Base-by-base conservation (phyloP, 2,888 invertebrate genomes). In the Xestia sexstrigata region DNA sequence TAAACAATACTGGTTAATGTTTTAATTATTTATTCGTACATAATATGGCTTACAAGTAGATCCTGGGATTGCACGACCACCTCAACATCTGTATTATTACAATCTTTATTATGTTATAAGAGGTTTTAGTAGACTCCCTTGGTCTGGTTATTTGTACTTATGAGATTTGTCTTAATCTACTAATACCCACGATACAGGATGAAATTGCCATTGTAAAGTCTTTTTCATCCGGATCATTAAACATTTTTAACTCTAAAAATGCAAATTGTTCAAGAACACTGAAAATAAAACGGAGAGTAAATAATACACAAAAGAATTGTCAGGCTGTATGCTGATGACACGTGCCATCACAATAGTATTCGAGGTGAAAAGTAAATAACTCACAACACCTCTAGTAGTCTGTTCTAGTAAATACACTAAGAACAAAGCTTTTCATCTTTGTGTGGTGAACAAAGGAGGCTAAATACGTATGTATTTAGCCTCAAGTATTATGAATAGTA, bases 371-470 rank as follows among this genome's bases (percentile, higher is more conserved):
- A 52, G 17, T 58, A 52, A 81, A 77, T 70, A 63, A 47, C 49
- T 68, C 42, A 7, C n/a, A 77, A 74, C 30, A 66, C n/a, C 35
- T 63, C 30, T n/a, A n/a, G n/a, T n/a, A n/a, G n/a, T n/a, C n/a
- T 74, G 68, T 78, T 70, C 58, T 73, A 39, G n/a, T 70, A 45
- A 30, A 23, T 17, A 68, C n/a, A 71, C 20, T 30, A 1, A 69
- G 13, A 70, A 86, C 65, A 85, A 74, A 67, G 45, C 45, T 62
- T 63, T 84, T 69, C 42, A 66, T 62, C 15, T 75, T 71, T 49
- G 35, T 75, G 15, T 71, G 9, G 4, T 65, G 6, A 20, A 49
- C 35, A 15, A 23, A 52, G 30, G n/a, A 52, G n/a, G 9, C 23
- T 75, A 7, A 52, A 70, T 17, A 76, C 2, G 26, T n/a, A n/a